Conservation (phyloP, 2,888 invertebrate species). For the Ophion costatus region DNA sequence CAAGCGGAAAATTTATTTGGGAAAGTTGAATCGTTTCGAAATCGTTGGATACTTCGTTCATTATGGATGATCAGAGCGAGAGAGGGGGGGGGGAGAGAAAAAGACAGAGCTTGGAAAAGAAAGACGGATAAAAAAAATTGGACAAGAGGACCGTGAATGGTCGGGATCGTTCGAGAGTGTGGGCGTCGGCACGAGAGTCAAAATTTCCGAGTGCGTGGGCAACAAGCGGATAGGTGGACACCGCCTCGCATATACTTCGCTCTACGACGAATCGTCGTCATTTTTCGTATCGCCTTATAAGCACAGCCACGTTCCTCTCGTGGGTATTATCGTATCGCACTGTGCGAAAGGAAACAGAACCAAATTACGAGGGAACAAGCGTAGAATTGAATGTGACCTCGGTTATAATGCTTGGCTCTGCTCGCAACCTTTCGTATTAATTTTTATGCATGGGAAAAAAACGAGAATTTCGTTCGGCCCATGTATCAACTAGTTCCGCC, state of each 20-base stretch:
- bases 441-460: not conserved
- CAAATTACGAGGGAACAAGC: constrained; percentile 1
- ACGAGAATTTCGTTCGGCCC: not conserved
- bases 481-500: not conserved
- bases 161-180: constrained; percentile 19
- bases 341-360: constrained; percentile 18
- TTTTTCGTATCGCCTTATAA: constrained; percentile 61
- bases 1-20: not conserved
- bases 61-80: not conserved
- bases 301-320: constrained; percentile 52
- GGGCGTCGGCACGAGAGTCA: constrained; percentile 24
- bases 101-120: not conserved
- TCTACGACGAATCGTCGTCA: constrained; percentile 39
- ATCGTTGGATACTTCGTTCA: not conserved
- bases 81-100: too few species aligned
- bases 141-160: constrained; percentile 4
- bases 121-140: not conserved
- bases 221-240: constrained; percentile 37
- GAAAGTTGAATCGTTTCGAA: not conserved
- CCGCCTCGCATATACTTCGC: not conserved
- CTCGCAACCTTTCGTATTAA: not conserved
- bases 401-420: not conserved
- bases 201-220: constrained; percentile 59
- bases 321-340: constrained; percentile 21
- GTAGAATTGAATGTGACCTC: constrained; percentile 1